These are phyloP conservation scores for Cherax quadricarinatus DNA, from an alignment of 1,140 invertebrate species.

Conservation along the genomic window DNA sequence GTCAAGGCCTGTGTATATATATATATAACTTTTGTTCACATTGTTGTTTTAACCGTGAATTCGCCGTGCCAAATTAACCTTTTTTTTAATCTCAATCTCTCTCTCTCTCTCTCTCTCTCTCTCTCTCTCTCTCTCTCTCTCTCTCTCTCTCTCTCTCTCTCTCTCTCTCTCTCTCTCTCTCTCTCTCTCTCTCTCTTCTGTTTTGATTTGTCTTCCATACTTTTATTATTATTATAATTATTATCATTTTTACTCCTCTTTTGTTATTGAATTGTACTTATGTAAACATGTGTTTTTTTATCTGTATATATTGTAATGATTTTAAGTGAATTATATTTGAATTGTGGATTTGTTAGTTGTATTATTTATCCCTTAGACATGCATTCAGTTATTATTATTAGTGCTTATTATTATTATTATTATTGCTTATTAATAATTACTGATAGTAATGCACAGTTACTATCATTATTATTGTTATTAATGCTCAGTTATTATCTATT, in stretches of 20 bases:
- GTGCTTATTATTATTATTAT: neutral
- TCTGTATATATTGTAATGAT: conserved; percentile 32
- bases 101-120: neutral
- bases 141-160: neutral
- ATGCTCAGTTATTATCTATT: neutral
- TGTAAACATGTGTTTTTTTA: neutral
- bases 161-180: neutral
- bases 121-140: neutral
- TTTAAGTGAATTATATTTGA: conserved; percentile 19
- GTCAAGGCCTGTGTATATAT: neutral
- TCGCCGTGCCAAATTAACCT: conserved; percentile 39
- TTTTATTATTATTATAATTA: neutral
- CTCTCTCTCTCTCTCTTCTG: neutral
- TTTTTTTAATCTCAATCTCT: too few species aligned
- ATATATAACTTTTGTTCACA: neutral
- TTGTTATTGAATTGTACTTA: conserved; percentile 27
- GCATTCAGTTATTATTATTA: too few species aligned
- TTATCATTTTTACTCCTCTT: neutral
- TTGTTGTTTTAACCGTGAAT: conserved; percentile 42
- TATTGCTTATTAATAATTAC: neutral
- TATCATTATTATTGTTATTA: too few species aligned
- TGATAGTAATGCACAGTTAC: too few species aligned
- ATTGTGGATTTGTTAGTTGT: neutral
- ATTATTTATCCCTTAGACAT: neutral
- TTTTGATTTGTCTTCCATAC: neutral